Evolutionary conservation across 2,113 vertebrate species (phyloP).

Genomic region (Maccullochella peelii): DNA sequence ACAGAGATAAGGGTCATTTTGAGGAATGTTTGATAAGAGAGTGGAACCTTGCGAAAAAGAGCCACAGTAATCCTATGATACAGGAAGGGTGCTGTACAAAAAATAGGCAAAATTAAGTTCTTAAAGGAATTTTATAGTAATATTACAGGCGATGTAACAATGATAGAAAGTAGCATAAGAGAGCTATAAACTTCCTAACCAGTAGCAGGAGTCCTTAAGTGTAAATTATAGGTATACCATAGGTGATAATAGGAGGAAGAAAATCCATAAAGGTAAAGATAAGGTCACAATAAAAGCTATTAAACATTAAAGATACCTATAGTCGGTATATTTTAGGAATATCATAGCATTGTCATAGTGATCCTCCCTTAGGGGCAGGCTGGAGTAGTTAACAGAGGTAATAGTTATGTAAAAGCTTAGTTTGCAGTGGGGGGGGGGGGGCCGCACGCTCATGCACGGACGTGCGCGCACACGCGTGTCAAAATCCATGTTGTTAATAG

Average conservation of each 20-base stretch:
- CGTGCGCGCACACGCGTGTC: slow-evolving; percentile 9
- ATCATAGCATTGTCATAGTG: slow-evolving; percentile 27
- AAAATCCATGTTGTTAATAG: slow-evolving; percentile 40
- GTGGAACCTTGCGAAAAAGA: slow-evolving; percentile 9
- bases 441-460: not conserved
- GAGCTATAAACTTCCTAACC: slow-evolving; percentile 7
- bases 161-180: slow-evolving; percentile 16
- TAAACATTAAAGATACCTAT: not conserved
- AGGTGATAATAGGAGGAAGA: slow-evolving; percentile 8
- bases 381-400: slow-evolving; percentile 48
- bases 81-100: not conserved
- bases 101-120: not conserved
- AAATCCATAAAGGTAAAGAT: slow-evolving; percentile 7
- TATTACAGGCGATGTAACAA: not conserved
- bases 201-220: slow-evolving; percentile 13
- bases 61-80: slow-evolving; percentile 1
- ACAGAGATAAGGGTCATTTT: slow-evolving; percentile 58
- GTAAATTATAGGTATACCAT: not conserved
- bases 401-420: slow-evolving; percentile 66
- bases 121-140: not conserved
- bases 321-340: not conserved
- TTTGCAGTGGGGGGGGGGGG: slow-evolving; percentile 19
- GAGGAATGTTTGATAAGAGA: slow-evolving; percentile 61
- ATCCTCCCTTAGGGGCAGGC: slow-evolving; percentile 26
- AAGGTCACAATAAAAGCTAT: slow-evolving; percentile 18